These are phyloP conservation scores for Xestoiulus laeticollis DNA, from an alignment of 2,888 invertebrate genomes.

Conservation along the genomic window DNA sequence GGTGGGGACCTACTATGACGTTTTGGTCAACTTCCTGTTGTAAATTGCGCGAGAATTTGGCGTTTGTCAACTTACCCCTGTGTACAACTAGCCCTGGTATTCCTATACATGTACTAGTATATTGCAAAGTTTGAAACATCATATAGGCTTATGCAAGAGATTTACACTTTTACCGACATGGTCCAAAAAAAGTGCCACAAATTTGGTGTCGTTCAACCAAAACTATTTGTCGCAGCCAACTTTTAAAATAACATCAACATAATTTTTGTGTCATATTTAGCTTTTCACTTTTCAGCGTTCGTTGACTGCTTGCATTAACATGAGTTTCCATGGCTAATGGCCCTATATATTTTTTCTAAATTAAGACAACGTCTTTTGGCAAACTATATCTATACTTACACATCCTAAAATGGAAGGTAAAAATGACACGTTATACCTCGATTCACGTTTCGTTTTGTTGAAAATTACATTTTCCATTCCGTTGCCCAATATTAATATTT, in stretches of 20 bases:
- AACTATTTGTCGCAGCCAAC: not conserved
- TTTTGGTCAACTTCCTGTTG: too few relatives aligned
- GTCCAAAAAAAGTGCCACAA: not conserved
- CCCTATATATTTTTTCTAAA: not conserved
- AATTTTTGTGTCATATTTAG: not conserved
- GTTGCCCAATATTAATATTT: not conserved
- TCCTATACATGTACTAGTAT: too few relatives aligned
- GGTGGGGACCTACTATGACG: too few relatives aligned
- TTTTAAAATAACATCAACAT: not conserved
- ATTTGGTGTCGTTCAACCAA: not conserved
- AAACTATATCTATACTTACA: not conserved
- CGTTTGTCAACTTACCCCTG: too few relatives aligned
- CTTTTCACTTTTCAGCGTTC: not conserved
- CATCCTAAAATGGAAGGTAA: conserved; percentile 15
- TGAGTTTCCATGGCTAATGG: not conserved
- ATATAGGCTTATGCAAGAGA: too few relatives aligned
- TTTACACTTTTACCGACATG: too few relatives aligned
- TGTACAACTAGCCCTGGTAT: too few relatives aligned
- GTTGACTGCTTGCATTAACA: not conserved
- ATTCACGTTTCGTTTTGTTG: not conserved
- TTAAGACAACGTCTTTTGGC: not conserved
- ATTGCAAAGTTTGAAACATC: too few relatives aligned
- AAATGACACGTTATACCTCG: conserved; percentile 8
- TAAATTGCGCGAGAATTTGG: too few relatives aligned
- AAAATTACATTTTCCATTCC: not conserved